These are phyloP conservation scores for Rhagophthalmus giganteus DNA, from an alignment of 2,888 invertebrate genomes.

Conservation along the genomic window DNA sequence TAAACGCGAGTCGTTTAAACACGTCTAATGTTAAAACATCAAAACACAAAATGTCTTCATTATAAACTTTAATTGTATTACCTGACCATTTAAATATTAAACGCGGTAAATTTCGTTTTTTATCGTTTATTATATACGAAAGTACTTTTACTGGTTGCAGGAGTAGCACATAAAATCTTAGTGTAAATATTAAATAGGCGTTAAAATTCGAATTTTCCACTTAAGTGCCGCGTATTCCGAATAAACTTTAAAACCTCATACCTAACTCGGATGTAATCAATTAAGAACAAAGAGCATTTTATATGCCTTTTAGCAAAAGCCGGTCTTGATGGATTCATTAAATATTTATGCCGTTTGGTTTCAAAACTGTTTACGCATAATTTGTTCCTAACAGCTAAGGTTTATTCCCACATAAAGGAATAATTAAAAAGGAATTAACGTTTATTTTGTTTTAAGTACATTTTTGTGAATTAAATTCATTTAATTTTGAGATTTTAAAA, in stretches of 20 bases:
- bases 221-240: neutral
- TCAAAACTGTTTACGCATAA: conserved; percentile 17
- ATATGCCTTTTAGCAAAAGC: conserved; percentile 10
- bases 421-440: conserved; percentile 6
- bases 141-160: too few relatives aligned
- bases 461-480: too few relatives aligned
- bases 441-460: conserved; percentile 2
- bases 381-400: conserved; percentile 10
- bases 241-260: conserved; percentile 8
- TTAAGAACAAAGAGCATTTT: conserved; percentile 17
- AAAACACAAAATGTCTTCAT: too few relatives aligned
- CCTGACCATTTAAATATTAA: too few relatives aligned
- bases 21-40: too few relatives aligned
- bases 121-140: too few relatives aligned
- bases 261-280: conserved; percentile 9
- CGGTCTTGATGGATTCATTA: conserved; percentile 12
- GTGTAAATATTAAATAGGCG: neutral
- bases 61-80: too few relatives aligned
- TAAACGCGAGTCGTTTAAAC: too few relatives aligned
- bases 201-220: neutral
- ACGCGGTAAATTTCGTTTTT: too few relatives aligned
- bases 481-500: too few relatives aligned
- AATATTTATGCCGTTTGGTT: conserved; percentile 8
- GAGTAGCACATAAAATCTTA: neutral
- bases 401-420: conserved; percentile 3